Conservation (phyloP, 2,888 invertebrate species). For the Chouioia cunea region DNA sequence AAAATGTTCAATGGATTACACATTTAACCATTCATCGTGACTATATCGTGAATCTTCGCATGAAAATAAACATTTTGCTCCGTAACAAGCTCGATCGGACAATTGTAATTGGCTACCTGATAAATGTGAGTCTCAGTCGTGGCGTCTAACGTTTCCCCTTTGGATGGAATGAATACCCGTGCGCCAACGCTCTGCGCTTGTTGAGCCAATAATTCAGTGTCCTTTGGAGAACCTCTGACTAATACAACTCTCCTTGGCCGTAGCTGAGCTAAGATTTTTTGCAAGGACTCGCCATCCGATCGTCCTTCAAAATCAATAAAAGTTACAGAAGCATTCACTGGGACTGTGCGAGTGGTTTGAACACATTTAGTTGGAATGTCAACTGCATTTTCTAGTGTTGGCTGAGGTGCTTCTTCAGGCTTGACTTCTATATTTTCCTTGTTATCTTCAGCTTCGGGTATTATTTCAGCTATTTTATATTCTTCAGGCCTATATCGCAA, state of each 20-base stretch:
- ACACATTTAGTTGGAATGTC: constrained; percentile 95
- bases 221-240: constrained; percentile 80
- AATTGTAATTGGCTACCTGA: constrained; percentile 74
- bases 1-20: constrained; percentile 24
- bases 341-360: constrained; percentile 78
- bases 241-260: constrained; percentile 79
- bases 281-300: constrained; percentile 86
- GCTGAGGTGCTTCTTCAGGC: constrained; percentile 73
- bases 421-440: constrained; percentile 77
- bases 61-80: neutral
- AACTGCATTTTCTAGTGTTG: constrained; percentile 67
- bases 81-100: no score
- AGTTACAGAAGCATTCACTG: constrained; percentile 87
- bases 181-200: constrained; percentile 79
- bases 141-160: constrained; percentile 91
- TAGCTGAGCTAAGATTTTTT: constrained; percentile 76
- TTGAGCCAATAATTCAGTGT: constrained; percentile 77
- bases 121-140: constrained; percentile 98
- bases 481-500: constrained; percentile 83
- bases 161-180: constrained; percentile 85
- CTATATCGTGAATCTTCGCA: neutral
- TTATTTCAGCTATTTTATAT: constrained; percentile 84
- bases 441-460: constrained; percentile 77
- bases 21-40: neutral
- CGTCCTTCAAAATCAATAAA: constrained; percentile 98